Evolutionary conservation across 2,113 vertebrate species (phyloP), one percentile per base, ranked within the genome.

Genomic region (Pundamilia nyererei): DNA sequence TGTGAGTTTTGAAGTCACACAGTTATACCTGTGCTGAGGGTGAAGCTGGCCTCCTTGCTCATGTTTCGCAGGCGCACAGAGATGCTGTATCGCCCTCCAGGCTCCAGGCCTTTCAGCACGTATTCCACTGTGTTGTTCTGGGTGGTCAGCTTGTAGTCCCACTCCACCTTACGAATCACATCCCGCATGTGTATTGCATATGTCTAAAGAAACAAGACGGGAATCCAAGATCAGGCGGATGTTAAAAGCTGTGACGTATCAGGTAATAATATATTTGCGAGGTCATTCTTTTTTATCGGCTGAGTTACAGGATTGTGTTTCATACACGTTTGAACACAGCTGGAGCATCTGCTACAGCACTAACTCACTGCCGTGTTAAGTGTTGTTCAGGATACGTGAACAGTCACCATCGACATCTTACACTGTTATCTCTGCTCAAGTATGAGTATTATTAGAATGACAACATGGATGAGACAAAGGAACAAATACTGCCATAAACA

Each of bases 81-180:
- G 83, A 99, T 62, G 2, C 97, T 98, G 95, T 99, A 99, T 19
- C 97, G 97, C 24, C 98, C 98, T 5, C 97, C 98, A 0, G 98
- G 97, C 77, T 99, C 98, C 88, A 99, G 93, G 33, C 95, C 97
- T 68, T 89, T 97, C 6, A 99, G 96, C 45, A 90, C 93, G 86
- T 97, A 99, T 81, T 99, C 98, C 92, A 99, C 96, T 0, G 98
- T 99, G 94, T 98, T 99, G 95, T 99, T 99, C 53, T 60, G 83
- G 1, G 96, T 97, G 55, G 88, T 97, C 84, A 99, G 93, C 86
- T 99, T 99, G 95, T 99, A 99, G 95, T 96, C 98, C 4, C 89
- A 89, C 84, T 99, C 98, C 1, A 91, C 95, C 93, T 98, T 99
- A 19, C 97, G 96, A 79, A 99, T 95, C 13, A 97, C 95, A 82